phyloP scores from a whole-genome alignment of 2,888 invertebrate genomes.

The Petrophora chlorosata region DNA sequence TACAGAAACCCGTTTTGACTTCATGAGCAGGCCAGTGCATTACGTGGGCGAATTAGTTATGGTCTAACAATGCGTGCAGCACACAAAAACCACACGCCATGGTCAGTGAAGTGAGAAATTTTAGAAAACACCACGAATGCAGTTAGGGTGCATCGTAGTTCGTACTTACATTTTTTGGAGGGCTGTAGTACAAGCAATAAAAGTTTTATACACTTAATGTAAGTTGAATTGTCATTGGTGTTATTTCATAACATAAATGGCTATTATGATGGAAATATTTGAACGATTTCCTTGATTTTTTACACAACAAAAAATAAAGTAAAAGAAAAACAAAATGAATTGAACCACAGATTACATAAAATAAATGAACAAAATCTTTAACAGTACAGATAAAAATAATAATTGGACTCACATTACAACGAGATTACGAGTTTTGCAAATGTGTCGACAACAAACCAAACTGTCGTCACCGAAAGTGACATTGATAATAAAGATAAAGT shows the following conservation, averaged over 20 bases:
- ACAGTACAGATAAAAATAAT: not conserved
- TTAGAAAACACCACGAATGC: constrained; percentile 34
- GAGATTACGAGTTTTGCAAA: too few relatives aligned
- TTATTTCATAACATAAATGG: not conserved
- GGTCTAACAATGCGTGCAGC: constrained; percentile 18
- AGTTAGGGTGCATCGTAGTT: constrained; percentile 9
- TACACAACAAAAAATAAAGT: not conserved
- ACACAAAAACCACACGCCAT: constrained; percentile 41
- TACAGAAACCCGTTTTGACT: constrained; percentile 16
- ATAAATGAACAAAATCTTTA: too few relatives aligned
- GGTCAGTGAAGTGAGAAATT: constrained; percentile 46
- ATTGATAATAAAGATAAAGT: too few relatives aligned
- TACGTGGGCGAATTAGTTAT: constrained; percentile 36
- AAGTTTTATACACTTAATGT: not conserved
- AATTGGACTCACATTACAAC: too few relatives aligned
- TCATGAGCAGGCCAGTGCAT: constrained; percentile 1
- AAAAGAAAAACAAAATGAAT: too few relatives aligned
- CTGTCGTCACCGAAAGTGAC: not conserved
- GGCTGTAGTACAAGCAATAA: not conserved
- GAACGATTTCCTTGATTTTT: not conserved
- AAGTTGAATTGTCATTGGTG: constrained; percentile 6
- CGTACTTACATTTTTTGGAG: constrained; percentile 12
- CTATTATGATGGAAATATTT: too few relatives aligned
- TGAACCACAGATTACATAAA: too few relatives aligned
- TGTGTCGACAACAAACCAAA: too few relatives aligned